Evolutionary conservation across 2,888 invertebrate species (phyloP).

Genomic region (Cataglyphis altisquamis): DNA sequence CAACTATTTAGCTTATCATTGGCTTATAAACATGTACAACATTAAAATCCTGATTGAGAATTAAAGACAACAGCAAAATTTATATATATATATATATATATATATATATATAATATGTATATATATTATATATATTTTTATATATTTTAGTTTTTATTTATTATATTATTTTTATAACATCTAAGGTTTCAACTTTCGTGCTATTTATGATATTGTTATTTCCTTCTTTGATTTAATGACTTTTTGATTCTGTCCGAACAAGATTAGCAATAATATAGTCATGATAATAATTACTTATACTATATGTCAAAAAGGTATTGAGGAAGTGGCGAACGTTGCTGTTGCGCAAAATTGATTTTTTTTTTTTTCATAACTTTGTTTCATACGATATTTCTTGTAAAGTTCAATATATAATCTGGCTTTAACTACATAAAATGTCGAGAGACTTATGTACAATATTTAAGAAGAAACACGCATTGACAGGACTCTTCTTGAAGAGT

Average conservation of each 20-base stretch:
- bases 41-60: slow-evolving; percentile 72
- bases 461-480: neutral
- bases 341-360: slow-evolving; percentile 52
- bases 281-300: slow-evolving; percentile 65
- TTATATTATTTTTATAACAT: slow-evolving; percentile 45
- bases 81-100: neutral
- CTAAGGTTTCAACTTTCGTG: slow-evolving; percentile 19
- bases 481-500: neutral
- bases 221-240: slow-evolving; percentile 58
- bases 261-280: slow-evolving; percentile 64
- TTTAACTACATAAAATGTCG: slow-evolving; percentile 23
- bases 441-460: slow-evolving; percentile 40
- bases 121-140: neutral
- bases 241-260: slow-evolving; percentile 64
- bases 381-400: neutral
- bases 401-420: slow-evolving; percentile 25
- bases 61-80: slow-evolving; percentile 70
- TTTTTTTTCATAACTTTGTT: neutral
- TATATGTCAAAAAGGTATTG: slow-evolving; percentile 63
- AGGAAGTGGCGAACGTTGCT: slow-evolving; percentile 55
- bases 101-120: neutral
- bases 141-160: neutral
- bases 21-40: slow-evolving; percentile 71
- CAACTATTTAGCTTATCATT: slow-evolving; percentile 35
- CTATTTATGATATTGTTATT: slow-evolving; percentile 10